These are phyloP conservation scores for Nothura maculosa DNA, from an alignment of 2,797 vertebrate genomes.

Conservation along the genomic window DNA sequence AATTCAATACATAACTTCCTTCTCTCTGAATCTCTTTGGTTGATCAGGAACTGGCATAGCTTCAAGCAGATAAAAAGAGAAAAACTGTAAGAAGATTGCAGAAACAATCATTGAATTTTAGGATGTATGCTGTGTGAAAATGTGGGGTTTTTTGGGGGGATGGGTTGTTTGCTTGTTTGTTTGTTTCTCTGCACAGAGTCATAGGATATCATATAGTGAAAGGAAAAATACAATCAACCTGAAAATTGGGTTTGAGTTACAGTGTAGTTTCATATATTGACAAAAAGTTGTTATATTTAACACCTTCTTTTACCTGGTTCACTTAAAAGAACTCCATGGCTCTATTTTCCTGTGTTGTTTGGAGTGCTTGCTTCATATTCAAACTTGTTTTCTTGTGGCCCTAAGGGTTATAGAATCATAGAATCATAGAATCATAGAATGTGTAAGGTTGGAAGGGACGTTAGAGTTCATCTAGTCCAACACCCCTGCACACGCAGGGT, in stretches of 20 bases:
- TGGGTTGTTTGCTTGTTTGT: too few relatives aligned
- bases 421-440: too few relatives aligned
- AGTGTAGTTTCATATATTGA: neutral
- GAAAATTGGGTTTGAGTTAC: slow-evolving; percentile 4
- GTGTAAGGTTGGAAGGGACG: too few relatives aligned
- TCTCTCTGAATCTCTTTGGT: neutral
- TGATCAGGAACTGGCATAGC: neutral
- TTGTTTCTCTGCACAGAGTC: neutral
- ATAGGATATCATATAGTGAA: neutral
- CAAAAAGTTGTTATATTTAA: slow-evolving; percentile 1
- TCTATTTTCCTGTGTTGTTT: neutral
- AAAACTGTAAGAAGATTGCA: neutral
- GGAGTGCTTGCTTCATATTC: neutral
- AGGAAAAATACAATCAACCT: slow-evolving; percentile 19
- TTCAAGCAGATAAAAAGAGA: slow-evolving; percentile 8
- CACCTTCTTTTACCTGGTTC: neutral
- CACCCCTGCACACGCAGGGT: too few relatives aligned
- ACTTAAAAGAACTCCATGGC: neutral
- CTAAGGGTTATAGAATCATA: too few relatives aligned
- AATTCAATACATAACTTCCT: neutral
- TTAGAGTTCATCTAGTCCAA: too few relatives aligned
- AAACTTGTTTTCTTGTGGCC: neutral
- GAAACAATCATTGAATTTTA: slow-evolving; percentile 2
- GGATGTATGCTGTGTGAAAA: slow-evolving; percentile 16
- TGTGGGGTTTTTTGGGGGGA: neutral